Evolutionary conservation across 2,797 vertebrate genomes (phyloP).

Genomic region (Nyctalus aviator): DNA sequence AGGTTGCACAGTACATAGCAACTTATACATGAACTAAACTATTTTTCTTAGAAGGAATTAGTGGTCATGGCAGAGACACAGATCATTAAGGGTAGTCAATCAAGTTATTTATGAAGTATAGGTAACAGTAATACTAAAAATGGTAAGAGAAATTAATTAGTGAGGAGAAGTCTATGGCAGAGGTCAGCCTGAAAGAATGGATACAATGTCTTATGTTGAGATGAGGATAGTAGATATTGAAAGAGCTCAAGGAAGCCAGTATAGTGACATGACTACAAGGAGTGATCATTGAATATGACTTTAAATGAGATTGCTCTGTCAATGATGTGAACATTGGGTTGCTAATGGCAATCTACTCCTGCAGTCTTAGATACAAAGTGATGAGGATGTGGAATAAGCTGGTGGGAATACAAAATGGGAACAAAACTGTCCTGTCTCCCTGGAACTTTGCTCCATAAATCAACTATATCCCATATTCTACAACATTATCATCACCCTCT

Average conservation of each 20-base stretch:
- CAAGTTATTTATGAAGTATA: not conserved
- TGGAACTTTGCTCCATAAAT: not conserved
- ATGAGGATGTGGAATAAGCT: not conserved
- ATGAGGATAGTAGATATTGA: not conserved
- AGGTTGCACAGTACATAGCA: not conserved
- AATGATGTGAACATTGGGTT: no score
- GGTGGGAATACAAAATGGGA: no score
- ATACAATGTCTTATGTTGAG: not conserved
- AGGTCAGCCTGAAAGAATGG: not conserved
- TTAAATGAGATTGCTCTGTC: not conserved
- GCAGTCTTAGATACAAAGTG: not conserved
- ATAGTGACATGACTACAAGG: not conserved
- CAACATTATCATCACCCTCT: not conserved
- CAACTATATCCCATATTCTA: no score
- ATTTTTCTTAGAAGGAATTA: not conserved
- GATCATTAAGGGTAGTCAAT: not conserved
- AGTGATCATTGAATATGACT: not conserved
- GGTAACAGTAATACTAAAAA: not conserved
- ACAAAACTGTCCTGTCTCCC: not conserved
- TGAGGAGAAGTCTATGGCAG: not conserved
- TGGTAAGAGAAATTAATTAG: not conserved
- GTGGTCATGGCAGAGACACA: not conserved
- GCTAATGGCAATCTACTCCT: not conserved
- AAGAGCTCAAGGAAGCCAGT: not conserved
- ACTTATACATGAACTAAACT: not conserved